Evolutionary conservation across 2,888 invertebrate species (phyloP), one percentile per base, ranked within the genome.

Genomic region (Cenopis cana): DNA sequence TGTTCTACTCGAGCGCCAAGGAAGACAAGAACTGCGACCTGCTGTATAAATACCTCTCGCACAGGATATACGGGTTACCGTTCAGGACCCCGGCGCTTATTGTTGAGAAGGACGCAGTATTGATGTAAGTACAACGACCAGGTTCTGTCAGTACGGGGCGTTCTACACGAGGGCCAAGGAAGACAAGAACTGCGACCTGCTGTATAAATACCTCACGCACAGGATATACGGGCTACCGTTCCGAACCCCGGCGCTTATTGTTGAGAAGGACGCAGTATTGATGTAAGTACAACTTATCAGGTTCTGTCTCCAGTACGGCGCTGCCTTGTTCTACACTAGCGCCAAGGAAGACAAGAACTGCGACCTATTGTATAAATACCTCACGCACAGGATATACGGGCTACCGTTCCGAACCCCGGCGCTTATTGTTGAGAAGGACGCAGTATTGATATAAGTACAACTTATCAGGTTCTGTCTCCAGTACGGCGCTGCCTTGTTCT

Each of bases 341-440:
- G 99, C 98, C 49, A 99, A 99, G 93, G 99, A 99, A 93, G 99
- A 99, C 90, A 99, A 99, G 93, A 99, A 99, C 94, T 99, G 99
- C 95, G 99, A 99, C 94, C 95, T 99, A 82, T 95, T 99, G 72
- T 98, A 99, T 93, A 99, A 98, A 95, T 99, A 99, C 94, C 95
- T 99, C 87, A 98, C 98, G 79, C 99, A 99, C 94, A 96, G 98
- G 94, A 98, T 99, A 93, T 99, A 99, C 91, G 97, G 96, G 68
- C 96, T 99, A 93, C 98, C 99, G 61, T 99, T 99, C 93, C 95
- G 97, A 84, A 98, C 98, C 73, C 98, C 99, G 64, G 99, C 99
- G 73, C 95, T 98, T 78, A 98, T 99, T 76, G 99, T 99, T 12
- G 99, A 99, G 91, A 99, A 98, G 90, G 99, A 99, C 93, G 98